These are phyloP conservation scores for Timema cristinae DNA, from an alignment of 2,888 invertebrate genomes.

Conservation along the genomic window DNA sequence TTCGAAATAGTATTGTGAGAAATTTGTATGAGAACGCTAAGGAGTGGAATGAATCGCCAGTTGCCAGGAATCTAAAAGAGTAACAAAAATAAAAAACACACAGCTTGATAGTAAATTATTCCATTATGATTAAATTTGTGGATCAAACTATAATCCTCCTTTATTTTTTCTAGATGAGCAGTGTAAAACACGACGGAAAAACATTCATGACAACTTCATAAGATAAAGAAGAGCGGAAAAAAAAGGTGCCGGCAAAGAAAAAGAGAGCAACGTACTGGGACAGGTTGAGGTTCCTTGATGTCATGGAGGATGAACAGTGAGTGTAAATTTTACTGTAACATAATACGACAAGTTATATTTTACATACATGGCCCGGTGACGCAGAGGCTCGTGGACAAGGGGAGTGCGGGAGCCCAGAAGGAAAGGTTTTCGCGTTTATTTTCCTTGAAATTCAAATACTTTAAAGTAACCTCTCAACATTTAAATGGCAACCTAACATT, in stretches of 20 bases:
- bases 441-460: too few relatives aligned
- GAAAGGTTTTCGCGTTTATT: too few relatives aligned
- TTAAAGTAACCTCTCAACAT: too few relatives aligned
- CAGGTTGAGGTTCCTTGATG: conserved; percentile 4
- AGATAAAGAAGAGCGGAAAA: neutral
- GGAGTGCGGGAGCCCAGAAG: too few relatives aligned
- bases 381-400: too few relatives aligned
- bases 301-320: neutral
- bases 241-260: neutral
- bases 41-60: conserved; percentile 13
- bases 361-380: too few relatives aligned
- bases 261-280: conserved; percentile 9
- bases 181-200: conserved; percentile 8
- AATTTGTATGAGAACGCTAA: conserved; percentile 12
- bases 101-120: neutral
- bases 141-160: too few relatives aligned
- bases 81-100: neutral
- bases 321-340: too few relatives aligned
- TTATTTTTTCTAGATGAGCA: neutral
- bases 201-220: neutral
- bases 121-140: too few relatives aligned
- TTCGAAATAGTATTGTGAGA: conserved; percentile 9
- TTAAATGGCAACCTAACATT: too few relatives aligned
- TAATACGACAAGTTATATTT: too few relatives aligned
- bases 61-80: conserved; percentile 13